Evolutionary conservation across 2,113 vertebrate species (phyloP), one percentile per base, ranked within the genome.

Genomic region (Tiliqua scincoides): DNA sequence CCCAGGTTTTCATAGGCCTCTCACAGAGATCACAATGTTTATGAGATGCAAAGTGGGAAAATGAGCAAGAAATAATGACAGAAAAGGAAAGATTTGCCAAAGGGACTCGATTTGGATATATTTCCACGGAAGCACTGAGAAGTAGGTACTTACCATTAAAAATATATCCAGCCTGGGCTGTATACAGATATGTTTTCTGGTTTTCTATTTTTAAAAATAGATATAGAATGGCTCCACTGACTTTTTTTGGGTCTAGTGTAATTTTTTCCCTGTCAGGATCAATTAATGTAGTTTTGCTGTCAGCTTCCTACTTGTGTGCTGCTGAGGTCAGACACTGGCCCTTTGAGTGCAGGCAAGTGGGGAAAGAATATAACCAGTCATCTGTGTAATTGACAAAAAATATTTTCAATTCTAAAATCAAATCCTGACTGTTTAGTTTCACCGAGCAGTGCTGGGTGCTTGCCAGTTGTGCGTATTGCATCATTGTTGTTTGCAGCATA

Each of bases 51-150:
- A 37, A 10, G 9, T 52, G 0, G 79, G 0, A 37, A 32, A 68
- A 3, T 71, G 37, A 83, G 84, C 87, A 82, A 89, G 89, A 89
- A 87, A 25, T 80, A 43, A 35, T 63, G 91, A 40, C 12, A 74
- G 89, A 43, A 0, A 88, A 91, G 87, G 88, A 89, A 40, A 32
- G 72, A 35, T 82, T 63, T 72, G 5, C 59, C 63, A 54, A 30
- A 72, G 52, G 62, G 63, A 63, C 77, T 88, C 5, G 52, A n/a
- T 52, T 1, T 37, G 52, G 87, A 82, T 84, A 23, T 52, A 70
- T 88, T 90, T 78, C 85, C 90, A 91, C 83, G 72, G 85, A 85
- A 89, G 20, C 20, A 71, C 17, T 75, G 89, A 32, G 40, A 52
- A 67, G 87, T 23, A 48, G 85, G 59, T 76, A 5, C 2, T 17